A percentile compares a stretch with the other conserved stretches of the same genome.
These are phyloP conservation scores for Atrichornis clamosus DNA, from an alignment of 2,113 vertebrate species.

Conservation along the genomic window DNA sequence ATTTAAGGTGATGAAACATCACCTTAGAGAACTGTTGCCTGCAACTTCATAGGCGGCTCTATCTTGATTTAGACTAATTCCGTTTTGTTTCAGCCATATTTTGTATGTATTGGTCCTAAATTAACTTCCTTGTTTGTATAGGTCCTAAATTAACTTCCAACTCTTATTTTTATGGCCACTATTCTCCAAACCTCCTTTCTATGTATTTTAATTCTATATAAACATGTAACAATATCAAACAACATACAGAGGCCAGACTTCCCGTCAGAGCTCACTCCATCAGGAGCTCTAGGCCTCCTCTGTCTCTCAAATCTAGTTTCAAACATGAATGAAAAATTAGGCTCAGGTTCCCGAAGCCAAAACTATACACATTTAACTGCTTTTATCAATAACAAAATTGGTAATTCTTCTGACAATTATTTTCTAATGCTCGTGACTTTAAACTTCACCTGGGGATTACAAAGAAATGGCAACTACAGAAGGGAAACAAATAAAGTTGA, in stretches of 20 bases:
- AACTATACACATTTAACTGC: not conserved
- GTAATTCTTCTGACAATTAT: not conserved
- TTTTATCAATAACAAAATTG: not conserved
- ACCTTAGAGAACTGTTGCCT: not conserved
- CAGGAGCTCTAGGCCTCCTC: not conserved
- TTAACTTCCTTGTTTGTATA: not conserved
- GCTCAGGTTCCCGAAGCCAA: not conserved
- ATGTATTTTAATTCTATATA: not conserved
- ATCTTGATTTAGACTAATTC: not conserved
- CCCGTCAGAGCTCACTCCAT: accelerated
- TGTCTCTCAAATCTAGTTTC: not conserved
- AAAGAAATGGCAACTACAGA: not conserved
- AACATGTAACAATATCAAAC: not conserved
- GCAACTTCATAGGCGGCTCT: accelerated
- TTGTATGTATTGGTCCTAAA: not conserved
- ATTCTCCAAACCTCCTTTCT: not conserved
- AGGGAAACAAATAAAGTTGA: not conserved
- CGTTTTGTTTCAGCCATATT: not conserved
- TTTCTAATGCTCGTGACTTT: not conserved
- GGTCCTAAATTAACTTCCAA: not conserved
- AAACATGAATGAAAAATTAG: not conserved
- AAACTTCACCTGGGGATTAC: not conserved
- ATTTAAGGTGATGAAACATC: not conserved
- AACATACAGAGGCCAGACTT: not conserved
- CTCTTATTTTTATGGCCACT: not conserved